A percentile compares a stretch with the other conserved stretches of the same genome.
phyloP scores from a whole-genome alignment of 2,888 invertebrate genomes.

The Acholoe squamosa region DNA sequence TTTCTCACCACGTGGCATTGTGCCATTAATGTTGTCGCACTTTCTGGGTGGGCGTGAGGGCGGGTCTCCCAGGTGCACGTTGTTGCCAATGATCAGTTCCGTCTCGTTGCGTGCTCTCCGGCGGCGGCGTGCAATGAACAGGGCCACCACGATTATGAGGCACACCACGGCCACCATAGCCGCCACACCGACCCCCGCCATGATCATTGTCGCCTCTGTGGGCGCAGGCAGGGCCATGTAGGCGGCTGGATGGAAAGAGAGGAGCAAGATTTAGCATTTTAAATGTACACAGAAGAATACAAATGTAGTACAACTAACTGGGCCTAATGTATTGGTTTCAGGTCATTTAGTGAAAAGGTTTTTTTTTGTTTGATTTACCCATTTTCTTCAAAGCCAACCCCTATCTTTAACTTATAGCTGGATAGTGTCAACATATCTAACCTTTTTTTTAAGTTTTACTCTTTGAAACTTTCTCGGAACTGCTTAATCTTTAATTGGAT shows the following conservation, averaged over 20 bases:
- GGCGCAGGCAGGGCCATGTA: constrained; percentile 44
- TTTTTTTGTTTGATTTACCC: no score
- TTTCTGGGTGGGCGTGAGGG: constrained; percentile 40
- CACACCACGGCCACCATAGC: constrained; percentile 65
- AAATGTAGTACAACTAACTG: no score
- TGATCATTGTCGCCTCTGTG: constrained; percentile 63
- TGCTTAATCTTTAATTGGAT: no score
- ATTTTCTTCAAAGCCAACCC: no score
- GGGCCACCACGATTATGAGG: constrained; percentile 65
- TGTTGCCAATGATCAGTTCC: constrained; percentile 60
- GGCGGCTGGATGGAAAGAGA: neutral
- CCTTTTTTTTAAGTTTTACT: no score
- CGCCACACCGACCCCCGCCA: constrained; percentile 68
- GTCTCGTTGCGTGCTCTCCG: constrained; percentile 33
- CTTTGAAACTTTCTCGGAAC: no score
- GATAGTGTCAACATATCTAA: no score
- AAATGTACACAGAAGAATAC: no score
- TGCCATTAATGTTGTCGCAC: constrained; percentile 18
- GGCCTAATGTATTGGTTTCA: no score
- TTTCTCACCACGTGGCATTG: neutral
- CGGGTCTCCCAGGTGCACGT: neutral
- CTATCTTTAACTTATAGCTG: no score
- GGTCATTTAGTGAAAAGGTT: no score
- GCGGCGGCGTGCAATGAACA: constrained; percentile 46
- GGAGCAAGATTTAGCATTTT: neutral